Base-by-base conservation (phyloP, 35 echinoderm and acorn worm species). In the Ophioderma brevispina region DNA sequence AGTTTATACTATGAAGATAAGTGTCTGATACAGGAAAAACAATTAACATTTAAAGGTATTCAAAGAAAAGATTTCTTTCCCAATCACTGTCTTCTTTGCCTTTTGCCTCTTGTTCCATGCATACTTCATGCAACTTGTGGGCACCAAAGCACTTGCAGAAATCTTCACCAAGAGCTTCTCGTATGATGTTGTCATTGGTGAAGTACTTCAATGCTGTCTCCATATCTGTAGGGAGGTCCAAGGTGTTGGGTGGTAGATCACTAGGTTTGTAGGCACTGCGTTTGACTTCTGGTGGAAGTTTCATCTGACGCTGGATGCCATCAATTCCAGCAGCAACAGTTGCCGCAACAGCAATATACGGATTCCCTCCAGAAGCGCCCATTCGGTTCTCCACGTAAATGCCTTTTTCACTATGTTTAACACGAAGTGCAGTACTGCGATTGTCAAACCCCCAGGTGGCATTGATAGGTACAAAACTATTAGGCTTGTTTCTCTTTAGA, bases 371-470 rank as follows among this genome's bases (percentile, higher is more conserved):
- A 35, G 88, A 89, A 15, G 91, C 92, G 31, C 92, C 95, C 82
- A 97, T 64, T 14, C 95, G 81, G 35, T 97, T 94, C 85, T 97
- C 95, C 39, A 97, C 55, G 76, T 94, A 94, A 32, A 83, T 87
- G 33, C 90, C 95, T 6, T n/a, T 15, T 4, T 96, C 94, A 13
- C 43, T 37, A 15, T 82, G 40, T 55, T 93, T 92, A 34, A 86
- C 40, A 25, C 91, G 86, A 17, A 96, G 40, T 21, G 91, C 86
- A 40, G 91, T 89, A 18, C 86, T 89, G 28, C 94, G 87, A 31
- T 96, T 96, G 77, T 89, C 94, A 34, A 96, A 35, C 80, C 90
- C 94, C 94, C 94, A 96, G n/a, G n/a, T n/a, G n/a, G n/a, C n/a
- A n/a, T n/a, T n/a, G n/a, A n/a, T n/a, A n/a, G n/a, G n/a, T n/a